These are phyloP conservation scores for Lasiommata megera DNA, from an alignment of 2,888 invertebrate genomes.

Conservation along the genomic window DNA sequence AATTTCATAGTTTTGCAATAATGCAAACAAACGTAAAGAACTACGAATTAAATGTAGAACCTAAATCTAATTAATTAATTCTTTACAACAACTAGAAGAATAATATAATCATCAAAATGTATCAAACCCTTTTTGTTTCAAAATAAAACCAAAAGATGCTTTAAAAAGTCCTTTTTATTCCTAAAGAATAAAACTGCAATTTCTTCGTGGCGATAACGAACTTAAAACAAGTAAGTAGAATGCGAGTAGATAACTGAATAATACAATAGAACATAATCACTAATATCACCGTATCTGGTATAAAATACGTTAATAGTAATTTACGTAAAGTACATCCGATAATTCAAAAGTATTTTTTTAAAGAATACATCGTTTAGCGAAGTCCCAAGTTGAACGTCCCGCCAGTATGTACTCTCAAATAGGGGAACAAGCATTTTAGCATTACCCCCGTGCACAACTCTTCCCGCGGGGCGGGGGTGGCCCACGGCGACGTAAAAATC, in stretches of 20 bases:
- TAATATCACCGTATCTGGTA: conserved; percentile 71
- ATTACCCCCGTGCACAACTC: conserved; percentile 82
- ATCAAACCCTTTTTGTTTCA: too few species aligned
- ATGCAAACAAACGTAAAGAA: too few species aligned
- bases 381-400: conserved; percentile 62
- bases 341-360: conserved; percentile 54
- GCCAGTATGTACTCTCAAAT: conserved; percentile 81
- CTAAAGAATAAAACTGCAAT: background rate
- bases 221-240: background rate
- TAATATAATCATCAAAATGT: too few species aligned
- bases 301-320: too few species aligned
- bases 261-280: conserved; percentile 49
- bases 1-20: too few species aligned
- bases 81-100: too few species aligned
- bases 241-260: background rate
- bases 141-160: too few species aligned
- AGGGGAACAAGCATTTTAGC: conserved; percentile 83
- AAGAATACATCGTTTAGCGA: conserved; percentile 50
- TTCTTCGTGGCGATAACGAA: background rate
- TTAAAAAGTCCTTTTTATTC: too few species aligned
- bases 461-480: conserved; percentile 78
- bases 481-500: conserved; percentile 82
- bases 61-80: too few species aligned
- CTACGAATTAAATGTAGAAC: too few species aligned
- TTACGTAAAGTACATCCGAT: conserved; percentile 66